Percentiles rank a stretch among this genome's conserved stretches.
phyloP scores from a whole-genome alignment of 2,888 invertebrate species.

The Gymnosoma rotundatum region DNA sequence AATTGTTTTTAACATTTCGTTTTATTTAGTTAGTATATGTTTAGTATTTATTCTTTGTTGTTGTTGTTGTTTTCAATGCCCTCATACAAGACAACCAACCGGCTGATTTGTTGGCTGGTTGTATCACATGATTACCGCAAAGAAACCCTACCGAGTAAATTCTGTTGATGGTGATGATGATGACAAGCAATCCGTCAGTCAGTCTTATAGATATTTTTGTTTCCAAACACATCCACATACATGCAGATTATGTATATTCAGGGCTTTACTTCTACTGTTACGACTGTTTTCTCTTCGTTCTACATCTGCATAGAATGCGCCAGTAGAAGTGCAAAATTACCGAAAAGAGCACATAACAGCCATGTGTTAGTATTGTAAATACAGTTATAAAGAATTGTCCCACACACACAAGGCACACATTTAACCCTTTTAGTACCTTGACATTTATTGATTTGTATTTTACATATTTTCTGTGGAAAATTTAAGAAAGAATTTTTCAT shows the following conservation, averaged over 20 bases:
- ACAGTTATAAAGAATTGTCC: constrained; percentile 12
- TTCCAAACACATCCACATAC: constrained; percentile 6
- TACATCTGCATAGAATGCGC: constrained; percentile 4
- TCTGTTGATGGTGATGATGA: background rate
- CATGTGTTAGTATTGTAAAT: background rate
- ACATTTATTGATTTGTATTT: constrained; percentile 45
- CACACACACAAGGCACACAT: constrained; percentile 24
- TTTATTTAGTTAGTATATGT: constrained; percentile 49
- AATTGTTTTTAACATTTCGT: constrained; percentile 19
- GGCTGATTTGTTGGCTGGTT: constrained; percentile 23
- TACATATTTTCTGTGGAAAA: background rate
- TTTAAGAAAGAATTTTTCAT: too few relatives aligned
- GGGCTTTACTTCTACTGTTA: background rate
- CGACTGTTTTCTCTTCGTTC: background rate
- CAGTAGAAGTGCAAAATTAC: constrained; percentile 20
- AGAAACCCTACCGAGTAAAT: constrained; percentile 43
- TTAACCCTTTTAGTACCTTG: constrained; percentile 52
- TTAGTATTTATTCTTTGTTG: background rate
- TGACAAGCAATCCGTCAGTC: constrained; percentile 21
- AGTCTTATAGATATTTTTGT: constrained; percentile 14
- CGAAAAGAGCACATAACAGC: constrained; percentile 15
- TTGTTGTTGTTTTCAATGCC: background rate
- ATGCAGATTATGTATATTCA: background rate
- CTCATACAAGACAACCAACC: constrained; percentile 17
- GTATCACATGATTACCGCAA: constrained; percentile 33